These are phyloP conservation scores for Zoanthus solanderi DNA, from an alignment of 92 coral and sea anemone genomes.

Conservation along the genomic window DNA sequence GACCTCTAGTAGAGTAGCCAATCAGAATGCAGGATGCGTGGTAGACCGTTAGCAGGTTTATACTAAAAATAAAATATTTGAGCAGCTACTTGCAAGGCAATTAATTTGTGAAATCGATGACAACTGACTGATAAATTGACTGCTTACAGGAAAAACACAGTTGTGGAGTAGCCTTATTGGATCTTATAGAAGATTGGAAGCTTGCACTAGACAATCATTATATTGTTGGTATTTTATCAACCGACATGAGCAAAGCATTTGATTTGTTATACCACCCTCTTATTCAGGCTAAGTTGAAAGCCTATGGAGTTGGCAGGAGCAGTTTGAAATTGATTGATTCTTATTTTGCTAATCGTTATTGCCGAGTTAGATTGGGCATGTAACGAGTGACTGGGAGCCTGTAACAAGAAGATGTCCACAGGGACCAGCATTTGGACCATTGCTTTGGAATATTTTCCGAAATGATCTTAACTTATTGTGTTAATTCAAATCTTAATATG, in stretches of 20 bases:
- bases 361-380: neutral
- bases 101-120: neutral
- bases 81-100: slow-evolving; percentile 18
- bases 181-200: slow-evolving; percentile 26
- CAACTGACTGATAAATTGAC: slow-evolving; percentile 32
- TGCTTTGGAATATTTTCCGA: no score
- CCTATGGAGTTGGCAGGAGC: no score
- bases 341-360: no score
- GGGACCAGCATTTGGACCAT: no score
- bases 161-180: slow-evolving; percentile 12
- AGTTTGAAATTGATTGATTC: neutral
- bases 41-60: no score
- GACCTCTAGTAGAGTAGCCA: neutral
- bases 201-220: slow-evolving; percentile 8
- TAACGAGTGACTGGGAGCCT: slow-evolving; percentile 17
- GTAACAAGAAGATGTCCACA: no score
- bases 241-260: slow-evolving; percentile 31
- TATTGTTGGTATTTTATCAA: neutral
- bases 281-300: neutral
- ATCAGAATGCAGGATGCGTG: no score
- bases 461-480: no score
- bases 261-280: slow-evolving; percentile 42
- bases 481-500: no score
- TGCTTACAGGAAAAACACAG: slow-evolving; percentile 43
- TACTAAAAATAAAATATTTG: slow-evolving; percentile 12